These are phyloP conservation scores for Dryobota labecula DNA, from an alignment of 2,888 invertebrate genomes.

Conservation along the genomic window DNA sequence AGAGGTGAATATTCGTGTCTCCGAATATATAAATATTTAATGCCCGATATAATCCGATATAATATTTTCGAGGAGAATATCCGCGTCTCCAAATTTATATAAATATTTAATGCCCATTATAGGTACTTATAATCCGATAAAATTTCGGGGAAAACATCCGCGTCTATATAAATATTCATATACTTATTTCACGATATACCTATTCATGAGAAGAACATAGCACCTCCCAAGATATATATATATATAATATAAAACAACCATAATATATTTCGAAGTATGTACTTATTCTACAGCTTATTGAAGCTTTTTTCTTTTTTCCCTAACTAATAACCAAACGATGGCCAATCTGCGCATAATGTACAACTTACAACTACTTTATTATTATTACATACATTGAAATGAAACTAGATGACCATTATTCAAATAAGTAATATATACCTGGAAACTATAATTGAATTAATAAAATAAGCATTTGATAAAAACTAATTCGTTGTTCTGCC, in stretches of 20 bases:
- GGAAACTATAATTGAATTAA: neutral
- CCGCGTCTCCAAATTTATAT: neutral
- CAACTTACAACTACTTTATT: conserved; percentile 2
- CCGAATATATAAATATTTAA: neutral
- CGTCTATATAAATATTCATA: neutral
- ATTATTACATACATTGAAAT: conserved; percentile 17
- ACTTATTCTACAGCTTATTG: conserved; percentile 6
- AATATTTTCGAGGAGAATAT: neutral
- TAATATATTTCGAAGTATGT: neutral
- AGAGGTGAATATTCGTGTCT: neutral
- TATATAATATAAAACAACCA: neutral
- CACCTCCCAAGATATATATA: neutral
- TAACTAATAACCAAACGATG: conserved; percentile 3
- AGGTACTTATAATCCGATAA: neutral
- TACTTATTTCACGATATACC: neutral
- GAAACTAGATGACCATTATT: conserved; percentile 18
- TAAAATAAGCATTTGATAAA: neutral
- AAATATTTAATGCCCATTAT: neutral
- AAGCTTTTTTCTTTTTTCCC: neutral
- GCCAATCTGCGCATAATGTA: neutral
- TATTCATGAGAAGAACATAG: conserved; percentile 1
- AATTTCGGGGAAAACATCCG: neutral
- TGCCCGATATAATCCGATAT: neutral
- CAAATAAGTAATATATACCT: neutral
- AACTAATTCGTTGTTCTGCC: conserved; percentile 16